Conservation (phyloP, 2,888 invertebrate genomes). For the Apodemia hepburni region DNA sequence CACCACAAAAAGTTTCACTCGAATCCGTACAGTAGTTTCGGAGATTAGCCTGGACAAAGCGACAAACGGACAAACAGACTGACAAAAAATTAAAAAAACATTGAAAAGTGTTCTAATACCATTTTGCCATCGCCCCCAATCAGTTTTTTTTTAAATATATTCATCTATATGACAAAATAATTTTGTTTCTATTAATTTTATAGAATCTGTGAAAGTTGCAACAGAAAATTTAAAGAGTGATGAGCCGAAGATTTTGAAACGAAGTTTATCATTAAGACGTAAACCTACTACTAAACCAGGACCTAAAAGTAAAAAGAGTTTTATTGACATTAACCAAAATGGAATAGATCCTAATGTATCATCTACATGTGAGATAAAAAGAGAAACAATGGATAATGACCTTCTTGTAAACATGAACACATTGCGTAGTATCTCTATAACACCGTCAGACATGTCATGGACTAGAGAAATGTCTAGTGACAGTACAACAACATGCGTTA, state of each 20-base stretch:
- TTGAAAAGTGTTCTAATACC: too few species aligned
- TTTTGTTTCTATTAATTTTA: not conserved
- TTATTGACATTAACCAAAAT: not conserved
- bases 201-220: not conserved
- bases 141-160: too few species aligned
- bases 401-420: not conserved
- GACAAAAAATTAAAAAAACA: too few species aligned
- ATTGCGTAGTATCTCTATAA: constrained; percentile 35
- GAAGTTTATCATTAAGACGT: not conserved
- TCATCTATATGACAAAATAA: too few species aligned
- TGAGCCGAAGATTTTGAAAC: not conserved
- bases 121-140: too few species aligned
- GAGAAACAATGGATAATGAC: not conserved
- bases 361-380: not conserved
- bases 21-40: too few species aligned
- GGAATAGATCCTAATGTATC: not conserved
- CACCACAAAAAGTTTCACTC: too few species aligned
- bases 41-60: too few species aligned
- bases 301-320: not conserved
- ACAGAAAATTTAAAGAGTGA: not conserved
- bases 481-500: constrained; percentile 47
- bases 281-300: constrained; percentile 11
- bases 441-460: constrained; percentile 53
- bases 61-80: too few species aligned
- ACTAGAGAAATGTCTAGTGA: constrained; percentile 59